These are phyloP conservation scores for Panopea generosa DNA, from an alignment of 2,888 invertebrate species.

Conservation along the genomic window DNA sequence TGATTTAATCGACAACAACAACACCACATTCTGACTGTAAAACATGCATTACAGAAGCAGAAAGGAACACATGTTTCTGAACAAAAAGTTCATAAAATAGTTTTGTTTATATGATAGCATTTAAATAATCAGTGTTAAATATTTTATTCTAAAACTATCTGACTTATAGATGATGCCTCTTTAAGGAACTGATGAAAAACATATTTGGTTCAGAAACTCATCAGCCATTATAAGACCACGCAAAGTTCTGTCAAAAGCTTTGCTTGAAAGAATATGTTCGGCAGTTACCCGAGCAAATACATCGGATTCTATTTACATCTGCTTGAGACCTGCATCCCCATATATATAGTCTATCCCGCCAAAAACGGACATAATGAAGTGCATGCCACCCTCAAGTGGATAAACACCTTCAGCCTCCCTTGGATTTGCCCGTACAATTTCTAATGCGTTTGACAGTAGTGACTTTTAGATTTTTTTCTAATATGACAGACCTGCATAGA, in stretches of 20 bases:
- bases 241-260: conserved; percentile 35
- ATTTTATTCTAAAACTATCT: too few species aligned
- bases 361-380: conserved; percentile 35
- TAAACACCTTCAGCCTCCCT: conserved; percentile 25
- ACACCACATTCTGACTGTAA: too few species aligned
- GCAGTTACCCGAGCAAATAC: too few species aligned
- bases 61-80: too few species aligned
- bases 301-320: too few species aligned
- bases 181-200: conserved; percentile 6
- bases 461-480: too few species aligned
- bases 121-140: background rate
- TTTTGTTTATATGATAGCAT: background rate
- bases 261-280: conserved; percentile 33
- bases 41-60: too few species aligned
- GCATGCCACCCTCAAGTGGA: conserved; percentile 45
- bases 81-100: too few species aligned
- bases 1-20: too few species aligned
- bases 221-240: conserved; percentile 27
- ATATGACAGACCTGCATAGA: too few species aligned
- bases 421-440: conserved; percentile 25
- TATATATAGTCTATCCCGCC: conserved; percentile 17
- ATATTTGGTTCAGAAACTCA: conserved; percentile 15
- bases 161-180: too few species aligned
- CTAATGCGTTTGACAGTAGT: conserved; percentile 29
- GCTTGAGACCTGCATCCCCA: conserved; percentile 25